phyloP scores from a whole-genome alignment of 2,797 vertebrate species.

The Euphonia xanthogaster region DNA sequence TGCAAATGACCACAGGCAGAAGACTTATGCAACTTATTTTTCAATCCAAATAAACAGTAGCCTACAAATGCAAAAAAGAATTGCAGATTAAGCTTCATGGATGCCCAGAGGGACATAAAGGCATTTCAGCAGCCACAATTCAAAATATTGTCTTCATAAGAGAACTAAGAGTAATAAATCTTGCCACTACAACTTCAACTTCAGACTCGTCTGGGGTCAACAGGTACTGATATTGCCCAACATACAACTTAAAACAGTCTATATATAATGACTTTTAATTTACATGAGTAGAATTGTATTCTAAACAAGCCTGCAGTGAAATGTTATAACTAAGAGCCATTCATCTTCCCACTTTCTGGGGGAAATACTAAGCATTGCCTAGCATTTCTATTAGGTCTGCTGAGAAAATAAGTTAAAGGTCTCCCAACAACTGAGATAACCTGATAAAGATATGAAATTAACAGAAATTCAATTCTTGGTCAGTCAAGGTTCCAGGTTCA shows the following conservation, averaged over 20 bases:
- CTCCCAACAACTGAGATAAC: neutral
- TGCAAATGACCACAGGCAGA: neutral
- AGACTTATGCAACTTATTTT: neutral
- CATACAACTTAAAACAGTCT: neutral
- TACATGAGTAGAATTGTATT: neutral
- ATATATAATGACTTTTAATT: neutral
- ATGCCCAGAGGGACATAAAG: neutral
- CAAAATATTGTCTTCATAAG: neutral
- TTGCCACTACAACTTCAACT: neutral
- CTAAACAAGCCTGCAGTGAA: neutral
- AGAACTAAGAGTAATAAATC: neutral
- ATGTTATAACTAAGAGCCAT: neutral
- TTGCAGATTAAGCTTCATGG: neutral
- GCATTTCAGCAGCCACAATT: neutral
- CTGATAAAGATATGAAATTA: neutral
- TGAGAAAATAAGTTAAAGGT: neutral
- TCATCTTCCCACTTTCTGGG: neutral
- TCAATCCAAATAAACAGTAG: neutral
- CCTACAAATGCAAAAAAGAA: neutral
- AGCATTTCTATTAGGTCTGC: neutral
- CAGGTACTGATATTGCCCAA: neutral
- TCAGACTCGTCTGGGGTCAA: neutral
- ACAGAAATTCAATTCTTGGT: neutral
- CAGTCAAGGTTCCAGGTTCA: neutral
- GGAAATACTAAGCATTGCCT: neutral